Evolutionary conservation across 2,888 invertebrate species (phyloP), one percentile per base, ranked within the genome.

Genomic region (Phytoseiulus persimilis): DNA sequence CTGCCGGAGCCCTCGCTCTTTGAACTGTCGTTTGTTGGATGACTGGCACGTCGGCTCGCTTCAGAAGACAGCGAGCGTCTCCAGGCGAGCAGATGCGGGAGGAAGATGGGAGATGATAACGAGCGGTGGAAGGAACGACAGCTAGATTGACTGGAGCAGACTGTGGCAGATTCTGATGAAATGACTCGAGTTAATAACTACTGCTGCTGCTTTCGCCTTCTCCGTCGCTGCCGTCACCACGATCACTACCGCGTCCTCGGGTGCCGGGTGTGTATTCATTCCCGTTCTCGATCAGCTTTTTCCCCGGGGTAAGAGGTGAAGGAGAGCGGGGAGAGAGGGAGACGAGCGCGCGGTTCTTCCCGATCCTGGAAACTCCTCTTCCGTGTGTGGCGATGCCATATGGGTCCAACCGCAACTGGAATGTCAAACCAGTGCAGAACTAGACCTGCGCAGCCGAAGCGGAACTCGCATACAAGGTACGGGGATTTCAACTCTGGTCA

Each of bases 181-280:
- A 65, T 65, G 65, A 65, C 65, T 65, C 65, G 65, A 65, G 65
- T 65, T 65, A 65, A 65, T 65, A 65, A 65, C 65, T 65, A 65
- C 65, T 65, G 65, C 65, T 23, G 65, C 65, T 18, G 65, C 65
- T 23, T 1, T 9, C 39, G 39, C 9, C 39, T 3, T 39, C 39
- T 6, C 9, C 39, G 9, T 9, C 39, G 39, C 39, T 9, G 39
- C 39, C 39, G 39, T 39, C 39, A n/a, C n/a, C n/a, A n/a, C n/a
- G n/a, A n/a, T n/a, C n/a, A n/a, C n/a, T n/a, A n/a, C n/a, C n/a
- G n/a, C n/a, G n/a, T n/a, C n/a, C 5, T 39, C 39, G 39, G 39
- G 5, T 39, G 65, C 65, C 18, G 65, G 65, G 28, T 11, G 18
- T 23, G 65, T 65, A 65, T 65, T 65, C 65, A 65, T 65, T 28